These are phyloP conservation scores for Polymixis lichenea DNA, from an alignment of 2,888 invertebrate genomes.

Conservation along the genomic window DNA sequence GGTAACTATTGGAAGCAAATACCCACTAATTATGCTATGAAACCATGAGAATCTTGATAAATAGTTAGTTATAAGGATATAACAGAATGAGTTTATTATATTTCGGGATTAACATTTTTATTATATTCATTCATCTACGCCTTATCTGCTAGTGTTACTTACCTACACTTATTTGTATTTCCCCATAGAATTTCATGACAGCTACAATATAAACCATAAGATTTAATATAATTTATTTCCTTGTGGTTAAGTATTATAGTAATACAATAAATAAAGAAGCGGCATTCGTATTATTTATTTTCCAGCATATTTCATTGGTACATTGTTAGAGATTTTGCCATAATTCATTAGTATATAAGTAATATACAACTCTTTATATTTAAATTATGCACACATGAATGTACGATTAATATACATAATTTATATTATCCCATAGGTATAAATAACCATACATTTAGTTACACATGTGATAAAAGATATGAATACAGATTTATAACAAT, in stretches of 20 bases:
- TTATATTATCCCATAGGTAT: conserved; percentile 83
- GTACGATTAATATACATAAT: conserved; percentile 88
- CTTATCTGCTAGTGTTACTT: conserved; percentile 30
- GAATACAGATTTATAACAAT: conserved; percentile 88
- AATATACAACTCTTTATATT: conserved; percentile 89
- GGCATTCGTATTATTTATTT: conserved; percentile 90
- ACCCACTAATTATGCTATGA: background rate
- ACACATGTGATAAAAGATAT: conserved; percentile 89
- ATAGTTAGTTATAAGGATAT: conserved; percentile 18
- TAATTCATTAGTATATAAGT: conserved; percentile 84
- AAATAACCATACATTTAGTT: conserved; percentile 87
- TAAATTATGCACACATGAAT: conserved; percentile 87
- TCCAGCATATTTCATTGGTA: conserved; percentile 90
- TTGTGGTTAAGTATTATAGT: conserved; percentile 79
- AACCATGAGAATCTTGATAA: background rate
- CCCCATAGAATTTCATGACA: background rate
- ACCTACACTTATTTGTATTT: conserved; percentile 23
- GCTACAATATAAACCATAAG: conserved; percentile 11
- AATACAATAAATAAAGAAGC: conserved; percentile 89
- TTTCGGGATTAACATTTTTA: conserved; percentile 11
- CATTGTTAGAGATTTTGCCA: conserved; percentile 88
- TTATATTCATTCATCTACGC: conserved; percentile 15
- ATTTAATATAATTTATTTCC: conserved; percentile 32
- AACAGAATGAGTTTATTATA: conserved; percentile 21
- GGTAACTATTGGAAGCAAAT: background rate